Evolutionary conservation across 2,888 invertebrate genomes (phyloP).

Genomic region (Ormyrus pomaceus): DNA sequence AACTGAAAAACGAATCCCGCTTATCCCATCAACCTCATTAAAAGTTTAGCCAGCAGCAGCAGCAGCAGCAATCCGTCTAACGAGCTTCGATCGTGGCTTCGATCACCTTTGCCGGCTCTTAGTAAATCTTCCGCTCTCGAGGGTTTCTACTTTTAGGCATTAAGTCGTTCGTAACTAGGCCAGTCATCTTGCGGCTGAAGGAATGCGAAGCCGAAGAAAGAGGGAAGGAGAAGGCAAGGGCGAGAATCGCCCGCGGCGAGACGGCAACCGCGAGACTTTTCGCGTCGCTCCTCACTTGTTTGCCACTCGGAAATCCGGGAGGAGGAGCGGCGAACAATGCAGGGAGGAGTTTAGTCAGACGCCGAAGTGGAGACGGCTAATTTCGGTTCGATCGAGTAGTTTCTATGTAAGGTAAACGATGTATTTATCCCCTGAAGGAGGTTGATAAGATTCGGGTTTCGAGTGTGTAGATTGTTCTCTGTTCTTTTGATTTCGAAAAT

Average conservation of each 20-base stretch:
- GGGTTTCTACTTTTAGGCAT: conserved; percentile 40
- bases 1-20: not conserved
- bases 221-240: conserved; percentile 1
- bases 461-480: too few species aligned
- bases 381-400: too few species aligned
- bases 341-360: not conserved
- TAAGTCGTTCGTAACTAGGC: conserved; percentile 24
- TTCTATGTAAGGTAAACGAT: too few species aligned
- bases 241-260: conserved; percentile 16
- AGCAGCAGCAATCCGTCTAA: not conserved
- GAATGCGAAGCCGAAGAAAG: not conserved
- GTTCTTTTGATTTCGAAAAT: too few species aligned
- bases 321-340: conserved; percentile 19
- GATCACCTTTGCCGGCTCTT: not conserved
- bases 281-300: conserved; percentile 4
- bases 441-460: too few species aligned
- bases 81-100: not conserved
- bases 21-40: not conserved
- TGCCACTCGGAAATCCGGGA: not conserved
- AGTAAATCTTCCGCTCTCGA: conserved; percentile 8
- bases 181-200: conserved; percentile 20
- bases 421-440: too few species aligned
- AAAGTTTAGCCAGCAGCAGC: too few species aligned
- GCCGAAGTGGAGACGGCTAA: too few species aligned
- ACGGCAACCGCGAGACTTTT: conserved; percentile 16